Base-by-base conservation (phyloP, 1,140 invertebrate genomes). In the Oedothorax gibbosus region DNA sequence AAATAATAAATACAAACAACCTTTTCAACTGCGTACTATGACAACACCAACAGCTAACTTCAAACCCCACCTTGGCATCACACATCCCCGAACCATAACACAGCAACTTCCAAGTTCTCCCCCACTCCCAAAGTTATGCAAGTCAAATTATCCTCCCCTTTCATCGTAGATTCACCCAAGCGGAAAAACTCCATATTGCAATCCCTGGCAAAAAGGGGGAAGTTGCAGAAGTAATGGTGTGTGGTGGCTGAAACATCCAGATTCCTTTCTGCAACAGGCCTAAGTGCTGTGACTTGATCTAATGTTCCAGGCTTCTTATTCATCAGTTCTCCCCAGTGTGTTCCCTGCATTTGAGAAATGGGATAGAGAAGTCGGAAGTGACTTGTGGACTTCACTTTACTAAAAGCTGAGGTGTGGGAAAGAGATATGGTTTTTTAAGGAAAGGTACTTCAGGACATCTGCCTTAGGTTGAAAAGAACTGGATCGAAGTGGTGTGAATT, bases 201-300 rank as follows among this genome's bases (percentile, higher is more conserved):
- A 75, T 71, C 50, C 54, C 53, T 35, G 54, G 53, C 10, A 60
- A 12, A 18, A 57, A 21, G 54, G 54, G 54, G n/a, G 72, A 60
- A 18, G 57, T 15, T 12, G 18, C 12, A 62, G 18, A 62, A 2
- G 15, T 35, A 35, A 35, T 35, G 35, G 35, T 35, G 35, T 21
- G 20, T 68, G 11, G 21, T 12, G 65, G 9, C 15, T 12, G 65
- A 21, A 68, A 21, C 15, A 68, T 21, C 15, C 15, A 35, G 15
- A n/a, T 35, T 35, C 53, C 53, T 72, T 72, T 12, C 21, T 35
- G 35, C 35, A 20, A 51, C 49, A 57, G 57, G 14, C 54, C 49
- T 56, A 50, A 65, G 64, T 35, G 64, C 20, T 50, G 77, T 14
- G 62, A 66, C 64, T 79, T 79, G 77, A 68, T 79, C 65, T 79